Conservation (phyloP, 2,888 invertebrate species). For the Margaritifera margaritifera region DNA sequence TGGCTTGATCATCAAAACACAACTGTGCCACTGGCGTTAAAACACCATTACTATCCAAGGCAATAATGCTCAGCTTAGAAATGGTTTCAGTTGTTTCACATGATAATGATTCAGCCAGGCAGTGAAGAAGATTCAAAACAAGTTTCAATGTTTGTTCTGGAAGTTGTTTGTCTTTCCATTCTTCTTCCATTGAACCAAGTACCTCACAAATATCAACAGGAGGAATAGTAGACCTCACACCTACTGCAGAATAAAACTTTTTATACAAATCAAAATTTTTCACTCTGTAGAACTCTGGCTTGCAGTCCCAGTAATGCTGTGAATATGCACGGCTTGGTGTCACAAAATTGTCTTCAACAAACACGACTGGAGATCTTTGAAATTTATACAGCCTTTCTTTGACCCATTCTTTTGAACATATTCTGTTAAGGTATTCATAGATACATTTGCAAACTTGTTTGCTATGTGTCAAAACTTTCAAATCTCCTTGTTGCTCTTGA, state of each 20-base stretch:
- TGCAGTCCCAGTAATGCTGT: too few relatives aligned
- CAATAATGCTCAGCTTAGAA: background rate
- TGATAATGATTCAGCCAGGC: constrained; percentile 18
- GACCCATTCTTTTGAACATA: too few relatives aligned
- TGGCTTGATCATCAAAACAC: constrained; percentile 49
- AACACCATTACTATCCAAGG: constrained; percentile 8
- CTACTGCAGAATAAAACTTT: too few relatives aligned
- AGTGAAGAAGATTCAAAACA: constrained; percentile 16
- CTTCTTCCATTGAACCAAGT: background rate
- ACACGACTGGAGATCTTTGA: too few relatives aligned
- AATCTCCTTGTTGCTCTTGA: constrained; percentile 40
- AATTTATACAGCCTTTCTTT: too few relatives aligned
- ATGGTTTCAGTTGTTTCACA: background rate
- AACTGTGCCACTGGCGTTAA: constrained; percentile 34
- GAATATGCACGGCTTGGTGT: too few relatives aligned
- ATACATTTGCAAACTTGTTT: constrained; percentile 4
- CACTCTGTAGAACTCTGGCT: too few relatives aligned
- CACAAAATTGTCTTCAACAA: too few relatives aligned
- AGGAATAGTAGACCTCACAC: too few relatives aligned
- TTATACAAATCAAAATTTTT: too few relatives aligned
- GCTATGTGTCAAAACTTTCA: constrained; percentile 38
- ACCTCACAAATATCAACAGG: too few relatives aligned
- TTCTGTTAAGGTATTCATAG: too few relatives aligned
- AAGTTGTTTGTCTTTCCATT: background rate
- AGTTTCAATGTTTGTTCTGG: background rate